Conservation (phyloP, 2,888 invertebrate genomes). For the Cheilosia impressa region DNA sequence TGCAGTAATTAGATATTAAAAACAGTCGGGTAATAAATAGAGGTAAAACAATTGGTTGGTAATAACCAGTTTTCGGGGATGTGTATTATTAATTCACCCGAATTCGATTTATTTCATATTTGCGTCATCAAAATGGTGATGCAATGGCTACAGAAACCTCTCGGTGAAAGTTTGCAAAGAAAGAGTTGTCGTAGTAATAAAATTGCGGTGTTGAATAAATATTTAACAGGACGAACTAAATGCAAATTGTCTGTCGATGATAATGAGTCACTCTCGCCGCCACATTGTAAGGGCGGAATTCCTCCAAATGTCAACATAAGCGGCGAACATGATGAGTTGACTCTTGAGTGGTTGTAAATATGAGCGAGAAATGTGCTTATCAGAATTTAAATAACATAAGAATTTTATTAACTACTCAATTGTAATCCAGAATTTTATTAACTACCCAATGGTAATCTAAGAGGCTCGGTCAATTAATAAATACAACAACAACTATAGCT, state of each 20-base stretch:
- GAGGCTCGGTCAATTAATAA: conserved; percentile 8
- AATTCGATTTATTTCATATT: not conserved
- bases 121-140: conserved; percentile 29
- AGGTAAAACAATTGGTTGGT: not conserved
- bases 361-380: not conserved
- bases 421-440: not conserved
- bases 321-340: not conserved
- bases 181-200: not conserved
- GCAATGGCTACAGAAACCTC: not conserved
- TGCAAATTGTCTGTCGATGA: not conserved
- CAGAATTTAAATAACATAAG: not conserved
- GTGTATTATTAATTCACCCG: not conserved
- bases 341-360: not conserved
- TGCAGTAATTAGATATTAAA: not conserved
- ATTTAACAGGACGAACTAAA: not conserved
- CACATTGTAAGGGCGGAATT: not conserved
- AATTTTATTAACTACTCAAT: not conserved
- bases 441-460: not conserved
- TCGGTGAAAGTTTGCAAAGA: conserved; percentile 21
- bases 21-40: not conserved
- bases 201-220: not conserved
- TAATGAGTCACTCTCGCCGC: not conserved
- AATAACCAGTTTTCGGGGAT: not conserved
- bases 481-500: not conserved
- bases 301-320: not conserved